phyloP scores from a whole-genome alignment of 2,888 invertebrate genomes.

The Pediacus dermestoides region DNA sequence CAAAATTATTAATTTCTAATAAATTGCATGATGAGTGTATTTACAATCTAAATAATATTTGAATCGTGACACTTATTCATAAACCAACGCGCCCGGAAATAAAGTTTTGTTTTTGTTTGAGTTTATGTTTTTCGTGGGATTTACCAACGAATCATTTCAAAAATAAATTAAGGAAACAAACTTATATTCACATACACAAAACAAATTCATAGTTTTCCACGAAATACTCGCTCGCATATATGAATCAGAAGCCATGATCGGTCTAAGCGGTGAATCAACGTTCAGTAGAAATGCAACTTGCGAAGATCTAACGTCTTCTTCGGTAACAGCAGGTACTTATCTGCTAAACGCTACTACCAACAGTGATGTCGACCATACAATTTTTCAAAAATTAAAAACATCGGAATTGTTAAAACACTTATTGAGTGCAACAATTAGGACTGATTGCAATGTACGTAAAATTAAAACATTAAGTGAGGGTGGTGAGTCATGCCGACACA shows the following conservation, averaged over 20 bases:
- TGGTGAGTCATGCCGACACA: no score
- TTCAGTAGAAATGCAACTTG: constrained; percentile 23
- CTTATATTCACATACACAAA: constrained; percentile 25
- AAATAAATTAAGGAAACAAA: constrained; percentile 15
- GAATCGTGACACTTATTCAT: no score
- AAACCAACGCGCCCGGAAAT: no score
- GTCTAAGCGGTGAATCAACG: constrained; percentile 35
- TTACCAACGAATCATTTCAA: constrained; percentile 17
- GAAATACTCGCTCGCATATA: constrained; percentile 34
- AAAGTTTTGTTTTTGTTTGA: no score
- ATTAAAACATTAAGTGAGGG: no score
- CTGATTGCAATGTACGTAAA: constrained; percentile 8
- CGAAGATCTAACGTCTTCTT: constrained; percentile 10
- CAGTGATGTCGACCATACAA: constrained; percentile 10
- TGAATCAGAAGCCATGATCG: constrained; percentile 40
- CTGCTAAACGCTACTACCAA: constrained; percentile 1
- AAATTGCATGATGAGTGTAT: no score
- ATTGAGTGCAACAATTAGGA: constrained; percentile 21
- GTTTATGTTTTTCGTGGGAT: no score
- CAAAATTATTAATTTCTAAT: no score
- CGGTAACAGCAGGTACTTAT: no score
- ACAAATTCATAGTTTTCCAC: constrained; percentile 32
- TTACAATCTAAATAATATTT: no score
- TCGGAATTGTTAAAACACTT: constrained; percentile 37
- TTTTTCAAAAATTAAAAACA: constrained; percentile 33